These are phyloP conservation scores for Alethe diademata DNA, from an alignment of 2,113 vertebrate genomes.

Conservation along the genomic window DNA sequence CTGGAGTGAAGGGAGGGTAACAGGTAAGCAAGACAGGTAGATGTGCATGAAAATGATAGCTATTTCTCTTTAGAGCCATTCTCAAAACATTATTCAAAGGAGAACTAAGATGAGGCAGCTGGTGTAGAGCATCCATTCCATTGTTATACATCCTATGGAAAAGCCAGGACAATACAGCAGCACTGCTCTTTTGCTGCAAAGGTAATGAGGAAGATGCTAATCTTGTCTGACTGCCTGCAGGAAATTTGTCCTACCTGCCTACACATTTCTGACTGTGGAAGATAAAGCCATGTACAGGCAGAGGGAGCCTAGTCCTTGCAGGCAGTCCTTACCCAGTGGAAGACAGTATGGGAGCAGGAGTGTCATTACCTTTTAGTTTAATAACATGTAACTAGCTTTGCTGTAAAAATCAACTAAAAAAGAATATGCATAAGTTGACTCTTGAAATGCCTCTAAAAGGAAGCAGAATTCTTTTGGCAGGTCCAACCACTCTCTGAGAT, in stretches of 20 bases:
- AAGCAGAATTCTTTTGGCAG: neutral
- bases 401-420: neutral
- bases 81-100: neutral
- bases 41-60: neutral
- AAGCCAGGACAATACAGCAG: neutral
- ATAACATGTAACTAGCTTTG: neutral
- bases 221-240: neutral
- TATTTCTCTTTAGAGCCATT: neutral
- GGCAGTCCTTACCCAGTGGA: neutral
- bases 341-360: neutral
- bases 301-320: neutral
- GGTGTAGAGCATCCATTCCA: neutral
- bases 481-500: neutral
- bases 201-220: neutral
- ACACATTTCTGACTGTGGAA: neutral
- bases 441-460: neutral
- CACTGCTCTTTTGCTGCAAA: neutral
- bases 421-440: neutral
- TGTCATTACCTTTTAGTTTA: neutral
- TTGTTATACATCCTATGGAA: neutral
- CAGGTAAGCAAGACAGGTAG: neutral
- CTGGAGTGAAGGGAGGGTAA: neutral
- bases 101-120: neutral
- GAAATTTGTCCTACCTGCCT: neutral
- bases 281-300: neutral